Evolutionary conservation across 2,113 vertebrate genomes (phyloP).

Genomic region (Bufo gargarizans): DNA sequence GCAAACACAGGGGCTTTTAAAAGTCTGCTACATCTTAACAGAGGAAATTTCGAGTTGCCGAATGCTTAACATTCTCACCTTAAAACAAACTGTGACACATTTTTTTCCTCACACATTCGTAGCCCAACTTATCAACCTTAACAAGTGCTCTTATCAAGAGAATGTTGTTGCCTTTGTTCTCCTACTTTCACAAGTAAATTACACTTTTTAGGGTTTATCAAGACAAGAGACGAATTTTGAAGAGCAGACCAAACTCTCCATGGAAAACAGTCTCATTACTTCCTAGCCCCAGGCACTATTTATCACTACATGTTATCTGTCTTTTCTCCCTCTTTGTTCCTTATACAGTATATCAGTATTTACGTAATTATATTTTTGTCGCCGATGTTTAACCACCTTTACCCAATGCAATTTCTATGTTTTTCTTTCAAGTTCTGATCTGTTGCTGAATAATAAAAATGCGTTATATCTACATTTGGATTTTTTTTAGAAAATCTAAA

Average conservation of each 20-base stretch:
- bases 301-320: constrained; percentile 84
- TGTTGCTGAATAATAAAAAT: constrained; percentile 91
- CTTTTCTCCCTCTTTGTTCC: constrained; percentile 77
- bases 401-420: constrained; percentile 80
- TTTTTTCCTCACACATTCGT: constrained; percentile 81
- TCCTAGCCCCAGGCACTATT: constrained; percentile 89
- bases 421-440: constrained; percentile 80
- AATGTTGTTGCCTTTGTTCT: constrained; percentile 88
- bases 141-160: constrained; percentile 88
- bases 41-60: constrained; percentile 75
- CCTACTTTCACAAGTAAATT: constrained; percentile 90
- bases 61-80: constrained; percentile 81
- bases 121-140: constrained; percentile 86
- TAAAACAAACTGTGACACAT: constrained; percentile 82
- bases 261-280: constrained; percentile 97
- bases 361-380: constrained; percentile 79
- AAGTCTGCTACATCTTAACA: constrained; percentile 65
- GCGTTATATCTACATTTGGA: too few relatives aligned
- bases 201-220: constrained; percentile 99
- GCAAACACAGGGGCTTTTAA: constrained; percentile 55
- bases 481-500: too few relatives aligned
- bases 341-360: constrained; percentile 79
- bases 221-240: constrained; percentile 97
- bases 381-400: constrained; percentile 86
- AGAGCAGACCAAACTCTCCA: constrained; percentile 89